Percentiles rank a stretch among this genome's conserved stretches.
Conservation (phyloP, 2,888 invertebrate genomes). For the Pollenia amentaria region DNA sequence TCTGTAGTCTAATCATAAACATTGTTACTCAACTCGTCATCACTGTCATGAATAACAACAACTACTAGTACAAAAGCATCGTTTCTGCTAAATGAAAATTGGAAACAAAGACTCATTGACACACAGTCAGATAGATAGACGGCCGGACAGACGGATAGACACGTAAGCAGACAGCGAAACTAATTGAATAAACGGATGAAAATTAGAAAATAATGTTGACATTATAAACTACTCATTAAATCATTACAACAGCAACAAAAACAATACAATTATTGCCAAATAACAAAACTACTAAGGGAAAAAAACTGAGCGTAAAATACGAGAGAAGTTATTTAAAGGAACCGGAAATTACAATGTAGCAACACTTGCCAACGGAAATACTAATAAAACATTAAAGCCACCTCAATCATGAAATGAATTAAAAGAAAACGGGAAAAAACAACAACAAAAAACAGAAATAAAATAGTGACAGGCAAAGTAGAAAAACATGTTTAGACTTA, state of each 20-base stretch:
- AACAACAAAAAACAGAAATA: background rate
- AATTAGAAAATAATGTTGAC: constrained; percentile 73
- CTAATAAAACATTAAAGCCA: constrained; percentile 24
- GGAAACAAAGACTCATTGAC: constrained; percentile 15
- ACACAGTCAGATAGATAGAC: background rate
- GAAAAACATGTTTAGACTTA: constrained; percentile 52
- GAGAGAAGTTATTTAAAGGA: constrained; percentile 18
- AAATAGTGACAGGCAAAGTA: constrained; percentile 11
- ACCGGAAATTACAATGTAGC: constrained; percentile 48
- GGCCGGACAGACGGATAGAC: background rate
- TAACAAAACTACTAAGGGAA: background rate
- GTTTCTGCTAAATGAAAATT: constrained; percentile 4
- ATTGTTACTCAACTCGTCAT: constrained; percentile 1
- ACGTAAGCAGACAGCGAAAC: constrained; percentile 19
- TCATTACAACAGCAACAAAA: constrained; percentile 57
- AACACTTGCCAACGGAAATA: constrained; percentile 55
- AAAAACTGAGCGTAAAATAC: background rate
- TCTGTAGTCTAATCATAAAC: background rate
- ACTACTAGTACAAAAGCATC: background rate
- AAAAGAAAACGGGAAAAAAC: constrained; percentile 19
- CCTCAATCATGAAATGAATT: constrained; percentile 51
- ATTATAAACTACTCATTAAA: constrained; percentile 74
- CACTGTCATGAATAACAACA: constrained; percentile 15
- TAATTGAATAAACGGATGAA: constrained; percentile 68
- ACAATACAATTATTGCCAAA: constrained; percentile 23